A percentile compares a stretch with the other conserved stretches of the same genome.
Conservation (phyloP, 2,888 invertebrate species). For the Temnothorax ravouxi region DNA sequence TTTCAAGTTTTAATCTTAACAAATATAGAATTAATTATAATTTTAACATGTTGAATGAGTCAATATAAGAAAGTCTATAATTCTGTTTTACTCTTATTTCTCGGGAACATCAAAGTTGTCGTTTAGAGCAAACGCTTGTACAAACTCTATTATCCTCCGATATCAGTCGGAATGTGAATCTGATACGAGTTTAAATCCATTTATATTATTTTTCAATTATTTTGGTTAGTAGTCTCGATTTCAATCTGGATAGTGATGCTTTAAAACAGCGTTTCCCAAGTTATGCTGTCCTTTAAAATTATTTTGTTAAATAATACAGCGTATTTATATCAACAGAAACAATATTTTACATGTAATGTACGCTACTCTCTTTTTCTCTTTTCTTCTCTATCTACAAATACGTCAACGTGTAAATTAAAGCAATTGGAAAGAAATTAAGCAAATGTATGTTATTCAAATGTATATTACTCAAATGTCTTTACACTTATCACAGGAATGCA, state of each 20-base stretch:
- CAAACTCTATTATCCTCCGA: conserved; percentile 16
- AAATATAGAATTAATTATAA: background rate
- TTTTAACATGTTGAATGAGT: background rate
- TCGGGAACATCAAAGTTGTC: conserved; percentile 24
- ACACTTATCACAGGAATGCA: conserved; percentile 45
- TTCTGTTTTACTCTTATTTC: background rate
- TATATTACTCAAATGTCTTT: background rate
- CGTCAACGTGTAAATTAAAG: conserved; percentile 2
- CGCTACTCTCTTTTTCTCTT: background rate
- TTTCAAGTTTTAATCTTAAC: background rate
- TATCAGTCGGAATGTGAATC: conserved; percentile 9
- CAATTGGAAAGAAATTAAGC: background rate
- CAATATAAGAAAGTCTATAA: background rate
- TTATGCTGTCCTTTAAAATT: conserved; percentile 8
- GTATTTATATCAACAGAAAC: background rate
- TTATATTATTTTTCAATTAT: conserved; percentile 21
- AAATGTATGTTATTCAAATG: background rate
- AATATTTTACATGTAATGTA: conserved; percentile 16
- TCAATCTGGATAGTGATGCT: background rate
- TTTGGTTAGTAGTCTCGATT: conserved; percentile 3
- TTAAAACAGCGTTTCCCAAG: conserved; percentile 4
- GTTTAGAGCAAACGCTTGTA: background rate
- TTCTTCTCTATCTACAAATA: background rate
- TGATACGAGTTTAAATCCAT: conserved; percentile 4
- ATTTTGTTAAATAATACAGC: background rate